Conservation (phyloP, 2,888 invertebrate species). For the Agonopterix subpropinquella region DNA sequence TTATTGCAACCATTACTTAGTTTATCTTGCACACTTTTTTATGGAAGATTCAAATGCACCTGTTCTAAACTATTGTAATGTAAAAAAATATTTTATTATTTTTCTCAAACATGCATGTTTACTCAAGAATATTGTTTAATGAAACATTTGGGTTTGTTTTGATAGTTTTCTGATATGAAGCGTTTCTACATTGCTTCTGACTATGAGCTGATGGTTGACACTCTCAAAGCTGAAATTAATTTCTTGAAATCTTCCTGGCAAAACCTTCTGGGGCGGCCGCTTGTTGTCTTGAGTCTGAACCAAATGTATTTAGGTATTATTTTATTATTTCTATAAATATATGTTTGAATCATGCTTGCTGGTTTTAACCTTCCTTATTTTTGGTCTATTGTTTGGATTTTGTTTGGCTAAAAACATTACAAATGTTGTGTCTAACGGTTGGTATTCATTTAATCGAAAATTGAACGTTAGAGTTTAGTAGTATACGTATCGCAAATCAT, state of each 20-base stretch:
- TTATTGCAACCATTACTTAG: too few species aligned
- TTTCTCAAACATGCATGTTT: too few species aligned
- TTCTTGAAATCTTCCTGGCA: constrained; percentile 99
- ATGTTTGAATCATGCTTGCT: constrained; percentile 36
- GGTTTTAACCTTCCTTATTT: constrained; percentile 15
- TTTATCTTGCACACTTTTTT: too few species aligned
- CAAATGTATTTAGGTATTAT: constrained; percentile 90
- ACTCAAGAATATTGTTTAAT: too few species aligned
- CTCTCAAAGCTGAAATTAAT: constrained; percentile 97
- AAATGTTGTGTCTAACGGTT: constrained; percentile 12
- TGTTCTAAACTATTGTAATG: too few species aligned
- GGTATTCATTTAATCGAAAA: background rate
- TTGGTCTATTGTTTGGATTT: background rate
- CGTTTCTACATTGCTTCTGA: constrained; percentile 99
- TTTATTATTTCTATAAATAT: constrained; percentile 22
- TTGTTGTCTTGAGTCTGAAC: constrained; percentile 93
- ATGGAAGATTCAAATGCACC: too few species aligned
- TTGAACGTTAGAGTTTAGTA: too few species aligned
- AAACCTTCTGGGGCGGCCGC: constrained; percentile 96
- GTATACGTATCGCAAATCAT: too few species aligned
- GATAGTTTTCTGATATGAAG: constrained; percentile 97
- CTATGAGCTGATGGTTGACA: constrained; percentile 98
- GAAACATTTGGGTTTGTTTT: constrained; percentile 24
- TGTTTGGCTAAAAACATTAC: background rate
- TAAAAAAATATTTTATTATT: background rate